A percentile compares a stretch with the other conserved stretches of the same genome.
Evolutionary conservation across 2,113 vertebrate species (phyloP).

Genomic region (Perca fluviatilis): DNA sequence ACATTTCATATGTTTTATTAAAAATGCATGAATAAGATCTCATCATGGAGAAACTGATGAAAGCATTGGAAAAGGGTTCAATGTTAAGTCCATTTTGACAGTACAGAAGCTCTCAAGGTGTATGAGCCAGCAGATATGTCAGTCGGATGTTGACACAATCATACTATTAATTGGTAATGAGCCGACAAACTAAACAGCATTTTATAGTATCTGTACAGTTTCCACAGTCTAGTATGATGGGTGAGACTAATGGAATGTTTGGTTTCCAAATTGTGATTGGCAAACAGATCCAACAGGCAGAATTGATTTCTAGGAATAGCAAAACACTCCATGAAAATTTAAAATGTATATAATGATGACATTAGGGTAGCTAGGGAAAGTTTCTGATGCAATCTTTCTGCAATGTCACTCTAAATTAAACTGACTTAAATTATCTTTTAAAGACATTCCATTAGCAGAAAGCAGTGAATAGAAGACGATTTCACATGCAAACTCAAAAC

Average conservation of each 20-base stretch:
- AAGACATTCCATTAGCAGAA: slow-evolving; percentile 17
- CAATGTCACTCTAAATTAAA: slow-evolving; percentile 11
- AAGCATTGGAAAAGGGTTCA: not conserved
- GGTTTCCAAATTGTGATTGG: not conserved
- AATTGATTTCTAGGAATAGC: not conserved
- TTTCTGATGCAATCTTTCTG: slow-evolving; percentile 25
- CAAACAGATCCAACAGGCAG: not conserved
- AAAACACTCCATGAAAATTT: not conserved
- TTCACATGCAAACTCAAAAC: not conserved
- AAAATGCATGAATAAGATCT: not conserved
- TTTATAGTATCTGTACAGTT: not conserved
- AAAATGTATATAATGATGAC: not conserved
- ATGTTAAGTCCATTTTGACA: not conserved
- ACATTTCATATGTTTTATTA: not conserved
- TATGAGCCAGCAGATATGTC: not conserved
- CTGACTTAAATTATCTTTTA: not conserved
- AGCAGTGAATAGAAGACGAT: not conserved
- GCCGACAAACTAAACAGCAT: not conserved
- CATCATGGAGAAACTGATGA: not conserved
- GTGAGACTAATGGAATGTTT: not conserved
- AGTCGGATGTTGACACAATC: not conserved
- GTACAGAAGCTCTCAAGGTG: not conserved
- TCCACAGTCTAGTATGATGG: not conserved
- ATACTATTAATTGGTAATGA: not conserved
- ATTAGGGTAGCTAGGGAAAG: not conserved